These are phyloP conservation scores for Trachelipus rathkii DNA, from an alignment of 1,140 invertebrate species.

Conservation along the genomic window DNA sequence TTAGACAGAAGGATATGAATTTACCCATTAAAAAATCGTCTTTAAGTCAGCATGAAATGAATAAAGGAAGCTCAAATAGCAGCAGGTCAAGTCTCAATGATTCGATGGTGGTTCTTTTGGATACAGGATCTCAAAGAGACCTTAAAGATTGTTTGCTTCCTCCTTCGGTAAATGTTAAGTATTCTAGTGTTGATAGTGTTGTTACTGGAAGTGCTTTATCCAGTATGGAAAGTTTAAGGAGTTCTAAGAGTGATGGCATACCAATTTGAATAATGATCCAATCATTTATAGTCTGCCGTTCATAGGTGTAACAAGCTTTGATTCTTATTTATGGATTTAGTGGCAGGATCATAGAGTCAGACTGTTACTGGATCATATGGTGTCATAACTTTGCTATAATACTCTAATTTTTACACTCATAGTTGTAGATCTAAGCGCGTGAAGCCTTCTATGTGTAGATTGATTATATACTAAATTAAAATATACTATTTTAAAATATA, in stretches of 20 bases:
- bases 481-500: no score
- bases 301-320: no score
- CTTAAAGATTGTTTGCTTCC: constrained; percentile 50
- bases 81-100: constrained; percentile 62
- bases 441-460: no score
- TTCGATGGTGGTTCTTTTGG: constrained; percentile 53
- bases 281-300: constrained; percentile 62
- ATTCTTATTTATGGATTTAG: no score
- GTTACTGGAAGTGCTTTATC: constrained; percentile 62
- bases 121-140: constrained; percentile 55
- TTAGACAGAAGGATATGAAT: constrained; percentile 63
- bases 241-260: constrained; percentile 61
- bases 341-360: no score
- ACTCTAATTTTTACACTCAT: no score
- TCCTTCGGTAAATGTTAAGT: constrained; percentile 59
- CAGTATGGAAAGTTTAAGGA: constrained; percentile 75
- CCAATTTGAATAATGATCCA: constrained; percentile 47
- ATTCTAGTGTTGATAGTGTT: constrained; percentile 79
- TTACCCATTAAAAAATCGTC: constrained; percentile 59
- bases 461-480: no score
- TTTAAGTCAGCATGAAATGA: constrained; percentile 58
- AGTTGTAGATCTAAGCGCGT: no score
- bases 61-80: constrained; percentile 65
- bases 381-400: no score
- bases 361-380: no score